Base-by-base conservation (phyloP, 1,140 invertebrate species). In the Polypedilum vanderplanki region DNA sequence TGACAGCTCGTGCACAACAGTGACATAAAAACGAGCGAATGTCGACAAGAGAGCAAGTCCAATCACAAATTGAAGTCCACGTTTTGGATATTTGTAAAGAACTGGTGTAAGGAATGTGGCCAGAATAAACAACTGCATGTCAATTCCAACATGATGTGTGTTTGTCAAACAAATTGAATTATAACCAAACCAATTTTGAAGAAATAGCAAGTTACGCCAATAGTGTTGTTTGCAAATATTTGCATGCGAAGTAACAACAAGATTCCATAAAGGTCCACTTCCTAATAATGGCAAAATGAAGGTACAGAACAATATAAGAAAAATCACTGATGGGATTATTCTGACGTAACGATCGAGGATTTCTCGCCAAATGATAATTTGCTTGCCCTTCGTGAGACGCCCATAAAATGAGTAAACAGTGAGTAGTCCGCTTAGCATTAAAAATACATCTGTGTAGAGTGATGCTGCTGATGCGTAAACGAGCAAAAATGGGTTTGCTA, bases 371-470 rank as follows among this genome's bases (percentile, higher is more conserved):
- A 90, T 81, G 75, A 88, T 84, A 57, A 90, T 84, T 75, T 84
- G 85, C 1, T 86, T 86, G 78, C 81, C 85, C 74, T 77, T 85
- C 5, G 87, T 83, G 7, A 90, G 78, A 77, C 86, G 86, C 76
- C 88, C 86, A 9, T 90, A 77, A 3, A 91, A 86, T 7, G 87
- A 87, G 78, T 90, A 88, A 0, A 89, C 84, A 7, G 90, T 90
- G 41, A 92, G 79, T 41, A 90, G 87, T 8, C 90, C 91, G 73
- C 90, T 91, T 46, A 92, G 83, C 85, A 92, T 90, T 10, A 92
- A 87, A 78, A 92, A 92, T 20, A 89, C 89, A 82, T 92, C 91
- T 1, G 91, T 92, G 77, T 92, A 91, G 2, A 92, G 82, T 78
- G 90, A 91, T 0, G 91, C 90, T 1, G 90, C 17, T 20, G 65